These are phyloP conservation scores for Silurus aristotelis DNA, from an alignment of 2,797 vertebrate genomes.

Conservation along the genomic window DNA sequence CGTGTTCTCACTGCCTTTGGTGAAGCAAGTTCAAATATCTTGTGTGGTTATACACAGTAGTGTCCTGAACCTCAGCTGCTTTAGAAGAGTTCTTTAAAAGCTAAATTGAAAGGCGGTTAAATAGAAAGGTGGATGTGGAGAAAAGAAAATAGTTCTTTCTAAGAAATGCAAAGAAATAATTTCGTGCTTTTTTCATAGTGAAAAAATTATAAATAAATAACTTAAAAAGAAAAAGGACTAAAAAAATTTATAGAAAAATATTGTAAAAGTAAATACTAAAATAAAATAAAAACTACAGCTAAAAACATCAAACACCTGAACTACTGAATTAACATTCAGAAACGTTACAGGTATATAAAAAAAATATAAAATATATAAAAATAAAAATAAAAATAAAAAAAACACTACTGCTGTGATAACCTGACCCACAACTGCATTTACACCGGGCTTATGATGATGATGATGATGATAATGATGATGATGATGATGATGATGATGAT, in stretches of 20 bases:
- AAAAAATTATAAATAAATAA: not conserved
- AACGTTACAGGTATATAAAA: not conserved
- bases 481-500: too few species aligned
- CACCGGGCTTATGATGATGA: not conserved
- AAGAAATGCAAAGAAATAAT: not conserved
- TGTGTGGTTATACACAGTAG: not conserved
- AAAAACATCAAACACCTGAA: not conserved
- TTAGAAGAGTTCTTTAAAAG: too few species aligned
- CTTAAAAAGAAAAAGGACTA: not conserved
- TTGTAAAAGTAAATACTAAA: not conserved
- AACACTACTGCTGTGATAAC: not conserved
- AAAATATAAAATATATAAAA: not conserved
- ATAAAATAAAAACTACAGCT: not conserved
- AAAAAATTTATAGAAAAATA: not conserved
- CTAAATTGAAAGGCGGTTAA: not conserved
- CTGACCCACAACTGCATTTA: not conserved
- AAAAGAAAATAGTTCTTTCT: not conserved
- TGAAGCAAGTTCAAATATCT: not conserved
- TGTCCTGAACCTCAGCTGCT: not conserved
- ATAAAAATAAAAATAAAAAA: not conserved
- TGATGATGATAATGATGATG: too few species aligned
- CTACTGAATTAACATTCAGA: not conserved
- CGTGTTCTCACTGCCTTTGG: not conserved
- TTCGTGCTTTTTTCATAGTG: not conserved
- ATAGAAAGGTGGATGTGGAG: not conserved